Percentiles rank a stretch among this genome's conserved stretches.
Evolutionary conservation across 2,888 invertebrate species (phyloP).

Genomic region (Masnerella sp.): DNA sequence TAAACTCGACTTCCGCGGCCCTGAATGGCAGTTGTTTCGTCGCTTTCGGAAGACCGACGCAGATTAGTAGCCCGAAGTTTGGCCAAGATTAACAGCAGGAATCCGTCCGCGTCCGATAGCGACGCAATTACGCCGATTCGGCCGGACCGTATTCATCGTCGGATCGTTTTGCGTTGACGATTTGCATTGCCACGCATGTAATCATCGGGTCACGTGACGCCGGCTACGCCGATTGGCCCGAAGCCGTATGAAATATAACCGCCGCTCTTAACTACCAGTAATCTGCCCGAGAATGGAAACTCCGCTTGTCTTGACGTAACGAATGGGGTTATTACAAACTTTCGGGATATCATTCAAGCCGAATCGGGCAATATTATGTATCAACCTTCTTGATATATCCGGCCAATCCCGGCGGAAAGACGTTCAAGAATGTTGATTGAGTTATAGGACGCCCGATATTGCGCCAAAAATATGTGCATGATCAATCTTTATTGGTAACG

Average conservation of each 20-base stretch:
- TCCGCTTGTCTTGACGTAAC: conserved; percentile 23
- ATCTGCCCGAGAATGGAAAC: conserved; percentile 42
- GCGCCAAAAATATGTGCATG: neutral
- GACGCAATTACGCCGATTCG: conserved; percentile 30
- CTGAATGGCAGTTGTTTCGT: conserved; percentile 61
- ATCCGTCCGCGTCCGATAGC: conserved; percentile 46
- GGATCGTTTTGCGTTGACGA: conserved; percentile 28
- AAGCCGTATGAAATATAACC: conserved; percentile 41
- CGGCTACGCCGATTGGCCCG: conserved; percentile 25
- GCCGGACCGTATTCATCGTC: conserved; percentile 15
- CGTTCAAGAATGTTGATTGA: conserved; percentile 11
- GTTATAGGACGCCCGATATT: conserved; percentile 1
- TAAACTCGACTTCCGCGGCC: conserved; percentile 32
- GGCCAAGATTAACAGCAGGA: conserved; percentile 60
- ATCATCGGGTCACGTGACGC: conserved; percentile 38
- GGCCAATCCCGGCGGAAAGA: conserved; percentile 4
- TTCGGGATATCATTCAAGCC: conserved; percentile 22
- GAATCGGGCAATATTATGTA: conserved; percentile 23
- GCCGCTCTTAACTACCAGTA: conserved; percentile 38
- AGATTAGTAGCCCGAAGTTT: conserved; percentile 64
- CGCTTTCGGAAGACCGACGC: conserved; percentile 53
- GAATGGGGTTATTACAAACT: conserved; percentile 39
- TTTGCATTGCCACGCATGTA: conserved; percentile 34
- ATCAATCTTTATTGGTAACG: neutral
- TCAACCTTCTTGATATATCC: conserved; percentile 13